Evolutionary conservation across 2,888 invertebrate species (phyloP).

Genomic region (Argynnis bischoffii): DNA sequence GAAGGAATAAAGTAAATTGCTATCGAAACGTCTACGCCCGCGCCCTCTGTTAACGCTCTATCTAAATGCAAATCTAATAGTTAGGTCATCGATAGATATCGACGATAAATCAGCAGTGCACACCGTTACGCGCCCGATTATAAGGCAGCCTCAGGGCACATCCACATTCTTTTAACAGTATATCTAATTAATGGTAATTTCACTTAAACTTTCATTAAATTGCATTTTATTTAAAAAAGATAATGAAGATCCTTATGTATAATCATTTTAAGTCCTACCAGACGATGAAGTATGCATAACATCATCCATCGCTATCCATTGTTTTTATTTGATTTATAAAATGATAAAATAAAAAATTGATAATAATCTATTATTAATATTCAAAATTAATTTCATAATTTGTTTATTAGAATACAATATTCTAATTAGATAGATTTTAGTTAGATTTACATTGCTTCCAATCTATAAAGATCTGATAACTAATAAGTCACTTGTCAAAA

Average conservation of each 20-base stretch:
- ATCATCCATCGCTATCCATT: too few species aligned
- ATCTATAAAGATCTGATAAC: too few species aligned
- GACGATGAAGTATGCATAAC: too few species aligned
- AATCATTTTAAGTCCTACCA: background rate
- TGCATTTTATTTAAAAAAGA: background rate
- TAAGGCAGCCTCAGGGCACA: slow-evolving; percentile 1
- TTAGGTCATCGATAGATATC: slow-evolving; percentile 66
- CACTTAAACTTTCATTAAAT: background rate
- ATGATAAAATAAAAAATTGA: too few species aligned
- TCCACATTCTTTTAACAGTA: background rate
- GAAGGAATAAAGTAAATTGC: slow-evolving; percentile 68
- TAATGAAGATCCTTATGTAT: too few species aligned
- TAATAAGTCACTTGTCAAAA: too few species aligned
- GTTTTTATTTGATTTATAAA: too few species aligned
- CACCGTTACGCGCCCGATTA: slow-evolving; percentile 60
- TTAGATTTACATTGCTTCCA: too few species aligned
- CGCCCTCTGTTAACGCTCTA: slow-evolving; percentile 59
- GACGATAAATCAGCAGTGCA: slow-evolving; percentile 75
- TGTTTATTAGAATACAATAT: too few species aligned
- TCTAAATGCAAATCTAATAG: slow-evolving; percentile 82
- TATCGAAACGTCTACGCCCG: slow-evolving; percentile 48
- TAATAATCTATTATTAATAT: too few species aligned
- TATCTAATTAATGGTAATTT: slow-evolving; percentile 1
- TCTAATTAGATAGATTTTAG: too few species aligned
- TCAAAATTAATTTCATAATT: too few species aligned